Evolutionary conservation across 1,140 invertebrate species (phyloP), one percentile per base, ranked within the genome.

Genomic region (Copidosoma floridanum): DNA sequence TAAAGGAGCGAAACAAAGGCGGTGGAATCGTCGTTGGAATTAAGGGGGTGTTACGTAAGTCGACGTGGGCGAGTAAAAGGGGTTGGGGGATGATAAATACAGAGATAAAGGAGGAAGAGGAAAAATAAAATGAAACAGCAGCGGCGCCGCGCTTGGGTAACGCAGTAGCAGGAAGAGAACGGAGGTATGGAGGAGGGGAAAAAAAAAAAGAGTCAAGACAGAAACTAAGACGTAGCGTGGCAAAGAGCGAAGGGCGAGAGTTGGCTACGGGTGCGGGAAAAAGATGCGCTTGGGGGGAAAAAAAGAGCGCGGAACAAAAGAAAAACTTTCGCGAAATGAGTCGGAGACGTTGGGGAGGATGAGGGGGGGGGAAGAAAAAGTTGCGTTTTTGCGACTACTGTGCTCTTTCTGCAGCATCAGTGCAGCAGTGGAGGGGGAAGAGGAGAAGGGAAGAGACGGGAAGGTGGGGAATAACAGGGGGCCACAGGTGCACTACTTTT

Each of bases 221-320:
- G n/a, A n/a, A n/a, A n/a, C 40, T 53, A 27, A 50, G 46, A 51
- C 50, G 37, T 60, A 24, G 20, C 12, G 18, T 38, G 38, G 37
- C n/a, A 27, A 26, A 29, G 12, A 26, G 55, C 54, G 55, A 50
- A 55, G 35, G 41, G 29, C 29, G n/a, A n/a, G 12, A 6, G 29
- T 6, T 32, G 0, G n/a, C n/a, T n/a, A n/a, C n/a, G n/a, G n/a
- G n/a, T n/a, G n/a, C n/a, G n/a, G n/a, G n/a, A n/a, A n/a, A n/a
- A n/a, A n/a, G n/a, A n/a, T n/a, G n/a, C n/a, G n/a, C n/a, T n/a
- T n/a, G n/a, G n/a, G n/a, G n/a, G n/a, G n/a, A n/a, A n/a, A n/a
- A n/a, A n/a, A n/a, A n/a, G n/a, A n/a, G n/a, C n/a, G n/a, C n/a
- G n/a, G n/a, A n/a, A n/a, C n/a, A n/a, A n/a, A n/a, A n/a, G n/a